These are phyloP conservation scores for Synaphobranchus kaupii DNA, from an alignment of 2,797 vertebrate genomes.

Conservation along the genomic window DNA sequence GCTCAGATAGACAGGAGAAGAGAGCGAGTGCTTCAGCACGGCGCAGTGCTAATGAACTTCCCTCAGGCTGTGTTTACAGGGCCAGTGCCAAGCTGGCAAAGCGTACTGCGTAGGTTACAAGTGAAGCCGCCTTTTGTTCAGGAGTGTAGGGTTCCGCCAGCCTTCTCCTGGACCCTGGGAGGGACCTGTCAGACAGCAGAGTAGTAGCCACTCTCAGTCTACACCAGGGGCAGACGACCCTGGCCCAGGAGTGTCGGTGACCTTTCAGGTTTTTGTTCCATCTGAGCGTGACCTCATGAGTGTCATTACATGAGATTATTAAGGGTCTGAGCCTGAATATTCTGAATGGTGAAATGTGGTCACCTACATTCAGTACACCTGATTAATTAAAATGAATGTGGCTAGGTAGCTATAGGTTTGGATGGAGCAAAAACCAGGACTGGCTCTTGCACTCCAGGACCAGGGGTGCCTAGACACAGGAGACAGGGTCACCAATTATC, in stretches of 20 bases:
- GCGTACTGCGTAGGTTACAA: constrained; percentile 11
- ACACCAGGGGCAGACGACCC: no score
- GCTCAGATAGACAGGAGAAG: not conserved
- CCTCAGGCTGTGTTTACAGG: constrained; percentile 18
- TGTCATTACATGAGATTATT: no score
- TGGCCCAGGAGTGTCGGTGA: no score
- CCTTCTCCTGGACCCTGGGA: not conserved
- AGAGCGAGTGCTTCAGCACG: not conserved
- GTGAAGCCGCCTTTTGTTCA: not conserved
- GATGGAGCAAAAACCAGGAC: no score
- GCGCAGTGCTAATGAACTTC: not conserved
- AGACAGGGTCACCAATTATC: not conserved
- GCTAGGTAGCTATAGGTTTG: no score
- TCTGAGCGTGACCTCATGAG: no score
- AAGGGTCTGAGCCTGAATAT: no score
- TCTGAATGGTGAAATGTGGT: no score
- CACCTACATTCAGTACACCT: no score
- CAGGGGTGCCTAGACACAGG: not conserved
- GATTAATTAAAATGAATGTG: no score
- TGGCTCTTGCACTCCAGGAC: no score
- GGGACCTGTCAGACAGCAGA: not conserved
- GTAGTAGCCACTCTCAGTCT: not conserved
- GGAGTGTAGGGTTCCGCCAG: not conserved
- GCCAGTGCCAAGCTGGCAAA: not conserved
- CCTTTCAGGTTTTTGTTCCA: no score